Base-by-base conservation (phyloP, 2,888 invertebrate species). In the Luffia ferchaultella region DNA sequence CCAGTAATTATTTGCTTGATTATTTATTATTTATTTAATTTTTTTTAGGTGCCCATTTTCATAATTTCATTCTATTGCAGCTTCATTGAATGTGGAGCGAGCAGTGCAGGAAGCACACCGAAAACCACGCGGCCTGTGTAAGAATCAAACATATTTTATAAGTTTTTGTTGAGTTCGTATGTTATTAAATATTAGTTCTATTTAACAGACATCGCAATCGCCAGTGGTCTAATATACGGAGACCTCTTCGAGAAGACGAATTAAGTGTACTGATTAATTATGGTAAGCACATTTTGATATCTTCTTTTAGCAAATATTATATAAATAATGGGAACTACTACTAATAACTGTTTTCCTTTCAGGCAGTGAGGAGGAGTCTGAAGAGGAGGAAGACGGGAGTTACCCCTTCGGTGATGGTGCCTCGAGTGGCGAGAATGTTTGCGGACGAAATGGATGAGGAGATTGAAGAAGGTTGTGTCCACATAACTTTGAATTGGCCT, bases 281-380 rank as follows among this genome's bases (percentile, higher is more conserved):
- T 48, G 48, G 48, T 48, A 48, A 48, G 41, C 17, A 19, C 49
- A 49, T 40, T 49, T 19, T 19, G 41, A 49, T 30, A 43, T 41
- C 49, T 17, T 9, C 45, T 19, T 45, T 45, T 45, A 45, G n/a
- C n/a, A n/a, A n/a, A n/a, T n/a, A n/a, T n/a, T 45, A 18, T 45
- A 44, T 44, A 30, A 44, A 44, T 44, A 49, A 49, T 49, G 44
- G 49, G 30, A 49, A 49, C 49, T 30, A 49, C 16, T 44, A 49
- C 44, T 52, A 3, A 40, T 40, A 46, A 49, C 49, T 49, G n/a
- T 49, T 48, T 48, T 48, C 48, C 48, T 48, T 30, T 48, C 48
- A 48, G 48, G 48, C 2, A 48, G 41, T 18, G 48, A 48, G 2
- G 48, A 48, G 41, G 48, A 48, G 40, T 1, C 48, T 16, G 41